phyloP scores from a whole-genome alignment of 2,113 vertebrate genomes.

The Crotalus horridus region DNA sequence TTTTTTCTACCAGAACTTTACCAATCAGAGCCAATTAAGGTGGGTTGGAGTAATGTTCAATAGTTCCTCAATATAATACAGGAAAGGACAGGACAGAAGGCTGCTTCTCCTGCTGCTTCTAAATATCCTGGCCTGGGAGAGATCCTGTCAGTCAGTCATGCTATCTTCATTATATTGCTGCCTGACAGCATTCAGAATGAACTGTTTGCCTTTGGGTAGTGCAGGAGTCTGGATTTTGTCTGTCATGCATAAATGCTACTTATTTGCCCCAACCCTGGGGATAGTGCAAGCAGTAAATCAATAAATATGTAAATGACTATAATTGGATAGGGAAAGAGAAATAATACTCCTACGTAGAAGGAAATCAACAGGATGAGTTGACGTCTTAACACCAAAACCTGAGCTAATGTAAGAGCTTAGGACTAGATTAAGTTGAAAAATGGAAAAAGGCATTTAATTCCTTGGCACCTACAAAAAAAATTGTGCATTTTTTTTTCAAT shows the following conservation, averaged over 20 bases:
- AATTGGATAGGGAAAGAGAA: background rate
- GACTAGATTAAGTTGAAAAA: background rate
- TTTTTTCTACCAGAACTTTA: background rate
- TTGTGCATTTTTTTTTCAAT: background rate
- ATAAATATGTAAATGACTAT: conserved; percentile 15
- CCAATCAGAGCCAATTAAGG: background rate
- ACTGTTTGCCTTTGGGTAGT: background rate
- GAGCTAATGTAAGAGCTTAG: background rate
- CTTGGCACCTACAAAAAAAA: background rate
- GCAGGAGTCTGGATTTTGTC: background rate
- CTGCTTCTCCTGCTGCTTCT: background rate
- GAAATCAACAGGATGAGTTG: background rate
- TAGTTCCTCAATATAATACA: background rate
- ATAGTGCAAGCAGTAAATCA: conserved; percentile 2
- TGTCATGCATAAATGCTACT: background rate
- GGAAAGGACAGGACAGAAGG: background rate
- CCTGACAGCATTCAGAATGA: background rate
- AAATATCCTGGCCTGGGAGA: background rate
- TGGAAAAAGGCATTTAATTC: background rate
- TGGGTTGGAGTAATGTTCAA: background rate
- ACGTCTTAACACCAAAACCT: background rate
- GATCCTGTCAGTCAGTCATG: background rate
- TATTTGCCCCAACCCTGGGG: background rate
- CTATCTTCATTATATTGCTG: background rate
- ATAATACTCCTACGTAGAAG: background rate